Conservation (phyloP, 2,888 invertebrate species). For the Cyclophora punctaria region DNA sequence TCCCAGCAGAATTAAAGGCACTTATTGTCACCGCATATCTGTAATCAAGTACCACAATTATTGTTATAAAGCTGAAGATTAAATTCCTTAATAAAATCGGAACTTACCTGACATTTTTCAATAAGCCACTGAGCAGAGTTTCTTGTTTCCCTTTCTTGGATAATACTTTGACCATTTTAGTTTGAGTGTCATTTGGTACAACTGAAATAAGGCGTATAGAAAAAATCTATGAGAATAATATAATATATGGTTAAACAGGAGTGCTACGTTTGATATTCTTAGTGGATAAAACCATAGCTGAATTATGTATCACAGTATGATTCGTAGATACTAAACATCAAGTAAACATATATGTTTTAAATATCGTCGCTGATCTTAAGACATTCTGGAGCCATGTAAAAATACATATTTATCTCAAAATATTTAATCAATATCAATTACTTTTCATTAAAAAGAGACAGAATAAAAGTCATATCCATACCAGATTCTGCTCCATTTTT, state of each 20-base stretch:
- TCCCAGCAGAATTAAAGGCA: conserved; percentile 89
- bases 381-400: no score
- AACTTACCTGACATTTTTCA: conserved; percentile 67
- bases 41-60: neutral
- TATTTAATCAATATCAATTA: no score
- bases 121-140: conserved; percentile 62
- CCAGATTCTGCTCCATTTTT: conserved; percentile 51
- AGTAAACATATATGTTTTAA: no score
- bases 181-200: conserved; percentile 53
- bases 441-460: no score
- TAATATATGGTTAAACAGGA: neutral
- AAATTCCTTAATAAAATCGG: neutral
- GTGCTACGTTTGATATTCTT: no score
- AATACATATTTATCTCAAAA: no score
- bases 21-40: conserved; percentile 88
- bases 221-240: neutral
- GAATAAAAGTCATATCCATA: conserved; percentile 12
- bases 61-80: neutral
- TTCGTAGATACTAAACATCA: no score
- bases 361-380: no score
- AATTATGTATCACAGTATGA: no score
- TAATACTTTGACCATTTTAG: conserved; percentile 55
- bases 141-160: conserved; percentile 61
- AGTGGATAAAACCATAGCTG: no score
- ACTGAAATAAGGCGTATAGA: conserved; percentile 26